phyloP scores from a whole-genome alignment of 2,113 vertebrate genomes.

The Recurvirostra avosetta region DNA sequence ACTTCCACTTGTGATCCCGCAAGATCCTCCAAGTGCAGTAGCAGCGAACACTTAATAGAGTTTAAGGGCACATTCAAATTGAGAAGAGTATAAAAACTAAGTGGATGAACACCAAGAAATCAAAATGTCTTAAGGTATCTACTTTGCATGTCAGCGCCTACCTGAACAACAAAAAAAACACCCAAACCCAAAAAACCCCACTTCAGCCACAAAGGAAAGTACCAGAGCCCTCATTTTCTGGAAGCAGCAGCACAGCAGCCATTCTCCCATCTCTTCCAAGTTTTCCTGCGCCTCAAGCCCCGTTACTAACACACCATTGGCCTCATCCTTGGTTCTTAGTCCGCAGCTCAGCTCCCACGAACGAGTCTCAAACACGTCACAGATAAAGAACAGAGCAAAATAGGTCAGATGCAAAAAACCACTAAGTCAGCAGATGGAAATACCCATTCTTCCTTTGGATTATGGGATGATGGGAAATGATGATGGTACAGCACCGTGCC shows the following conservation, averaged over 20 bases:
- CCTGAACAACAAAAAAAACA: background rate
- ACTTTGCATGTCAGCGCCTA: background rate
- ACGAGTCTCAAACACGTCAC: background rate
- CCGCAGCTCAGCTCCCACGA: background rate
- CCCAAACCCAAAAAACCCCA: background rate
- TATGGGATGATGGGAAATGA: background rate
- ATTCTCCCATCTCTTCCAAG: background rate
- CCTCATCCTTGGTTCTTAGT: background rate
- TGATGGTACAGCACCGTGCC: background rate
- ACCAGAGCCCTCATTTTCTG: background rate
- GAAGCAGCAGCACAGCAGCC: background rate
- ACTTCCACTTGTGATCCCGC: background rate
- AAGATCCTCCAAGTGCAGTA: background rate
- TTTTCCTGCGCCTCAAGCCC: background rate
- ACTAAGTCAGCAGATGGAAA: background rate
- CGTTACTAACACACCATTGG: fast-evolving
- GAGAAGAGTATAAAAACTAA: background rate
- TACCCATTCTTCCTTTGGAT: background rate
- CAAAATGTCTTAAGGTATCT: background rate
- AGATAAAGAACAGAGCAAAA: background rate
- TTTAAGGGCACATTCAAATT: background rate
- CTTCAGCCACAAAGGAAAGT: background rate
- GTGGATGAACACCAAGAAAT: background rate
- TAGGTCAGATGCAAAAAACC: background rate
- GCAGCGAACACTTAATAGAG: background rate